Evolutionary conservation across 2,797 vertebrate species (phyloP), one percentile per base, ranked within the genome.

Genomic region (Lepus oiostolus): DNA sequence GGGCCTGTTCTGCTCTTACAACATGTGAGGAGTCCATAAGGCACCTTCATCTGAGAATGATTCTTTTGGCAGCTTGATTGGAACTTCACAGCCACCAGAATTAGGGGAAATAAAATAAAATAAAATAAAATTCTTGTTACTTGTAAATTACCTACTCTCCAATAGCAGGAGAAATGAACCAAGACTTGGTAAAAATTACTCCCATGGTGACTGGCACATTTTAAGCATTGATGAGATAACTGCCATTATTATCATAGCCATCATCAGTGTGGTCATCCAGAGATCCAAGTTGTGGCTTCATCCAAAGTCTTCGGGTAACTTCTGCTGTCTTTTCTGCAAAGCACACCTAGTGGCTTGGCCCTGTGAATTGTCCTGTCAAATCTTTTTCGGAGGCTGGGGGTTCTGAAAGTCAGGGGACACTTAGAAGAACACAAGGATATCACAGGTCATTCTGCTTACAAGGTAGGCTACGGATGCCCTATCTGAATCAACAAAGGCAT

Each of bases 391-490:
- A 60, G 30, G 12, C n/a, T 32, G 8, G 28, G 50, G 13, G 63
- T 60, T 7, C 42, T 28, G 12, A 42, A 12, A 10, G 10, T n/a
- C 76, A 68, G 6, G 8, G 7, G 3, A 62, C 21, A 68, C 2
- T 17, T 19, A 74, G 38, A 68, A 35, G 47, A 67, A 80, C 4
- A 28, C 7, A 35, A 54, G 26, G 21, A 24, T 63, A 4, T 10
- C 72, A 68, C 21, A 85, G 21, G 76, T 0, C 3, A 7, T 17
- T 3, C 4, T 60, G 13, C 52, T 85, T 38, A 26, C 54, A 22
- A 6, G 12, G 6, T 58, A 13, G 16, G 0, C 30, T 54, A 11
- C 26, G 4, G 22, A 52, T 0, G 9, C 7, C 7, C 11, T 26
- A 28, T 68, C 26, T 4, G 26, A 79, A 52, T 87, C 22, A 65